phyloP scores from a whole-genome alignment of 1,140 invertebrate genomes.

The Apis mellifera region DNA sequence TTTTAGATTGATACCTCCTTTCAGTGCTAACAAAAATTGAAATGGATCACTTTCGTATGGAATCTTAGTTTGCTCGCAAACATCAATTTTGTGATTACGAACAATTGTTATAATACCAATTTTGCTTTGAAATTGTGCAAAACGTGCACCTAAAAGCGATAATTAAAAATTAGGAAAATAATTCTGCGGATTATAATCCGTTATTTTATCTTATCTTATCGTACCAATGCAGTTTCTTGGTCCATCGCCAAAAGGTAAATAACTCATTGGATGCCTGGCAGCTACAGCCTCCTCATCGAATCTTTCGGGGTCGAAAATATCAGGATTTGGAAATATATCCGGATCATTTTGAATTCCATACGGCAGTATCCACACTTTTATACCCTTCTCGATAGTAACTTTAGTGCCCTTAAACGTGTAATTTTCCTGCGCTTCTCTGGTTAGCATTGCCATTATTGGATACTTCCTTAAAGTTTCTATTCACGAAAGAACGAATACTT shows the following conservation, averaged over 20 bases:
- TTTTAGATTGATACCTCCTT: background rate
- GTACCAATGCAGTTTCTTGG: constrained; percentile 46
- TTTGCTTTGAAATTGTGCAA: constrained; percentile 68
- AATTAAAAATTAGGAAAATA: background rate
- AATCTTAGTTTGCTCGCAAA: constrained; percentile 68
- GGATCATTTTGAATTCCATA: constrained; percentile 23
- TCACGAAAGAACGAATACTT: background rate
- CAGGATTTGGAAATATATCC: constrained; percentile 20
- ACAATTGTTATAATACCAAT: constrained; percentile 58
- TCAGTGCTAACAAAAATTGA: constrained; percentile 50
- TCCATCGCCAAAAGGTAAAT: constrained; percentile 37
- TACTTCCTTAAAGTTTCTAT: constrained; percentile 37
- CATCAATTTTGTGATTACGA: background rate
- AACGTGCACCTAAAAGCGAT: constrained; percentile 64
- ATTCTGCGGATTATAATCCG: too few relatives aligned
- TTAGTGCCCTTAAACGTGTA: constrained; percentile 34
- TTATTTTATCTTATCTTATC: background rate
- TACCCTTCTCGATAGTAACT: background rate
- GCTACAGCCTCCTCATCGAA: constrained; percentile 9
- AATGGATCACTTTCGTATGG: constrained; percentile 53
- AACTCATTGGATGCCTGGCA: constrained; percentile 31
- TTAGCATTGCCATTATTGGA: background rate
- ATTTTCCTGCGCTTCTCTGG: background rate
- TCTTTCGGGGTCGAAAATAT: constrained; percentile 45
- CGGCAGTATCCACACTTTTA: background rate